Evolutionary conservation across 2,113 vertebrate species (phyloP).

Genomic region (Ancistrus triradiatus): DNA sequence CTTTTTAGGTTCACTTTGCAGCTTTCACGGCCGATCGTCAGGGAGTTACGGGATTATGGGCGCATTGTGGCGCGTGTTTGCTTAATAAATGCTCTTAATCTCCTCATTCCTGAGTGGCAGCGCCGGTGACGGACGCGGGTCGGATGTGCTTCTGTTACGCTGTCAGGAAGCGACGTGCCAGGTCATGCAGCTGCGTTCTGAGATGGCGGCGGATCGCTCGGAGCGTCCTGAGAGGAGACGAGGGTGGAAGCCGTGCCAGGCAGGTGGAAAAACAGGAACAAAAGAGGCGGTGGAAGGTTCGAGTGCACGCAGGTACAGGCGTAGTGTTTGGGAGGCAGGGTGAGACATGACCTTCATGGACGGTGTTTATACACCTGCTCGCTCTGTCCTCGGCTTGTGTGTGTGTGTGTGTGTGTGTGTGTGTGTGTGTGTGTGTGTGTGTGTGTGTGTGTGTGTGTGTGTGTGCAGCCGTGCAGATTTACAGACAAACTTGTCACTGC

Average conservation of each 20-base stretch:
- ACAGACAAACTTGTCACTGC: conserved; percentile 1
- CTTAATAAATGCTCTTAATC: conserved; percentile 1
- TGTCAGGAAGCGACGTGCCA: conserved; percentile 38
- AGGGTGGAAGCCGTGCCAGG: conserved; percentile 35
- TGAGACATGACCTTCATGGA: conserved; percentile 33
- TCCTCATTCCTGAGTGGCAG: conserved; percentile 7
- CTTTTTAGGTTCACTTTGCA: too few species aligned
- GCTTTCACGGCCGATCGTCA: too few species aligned
- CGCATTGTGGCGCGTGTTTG: too few species aligned
- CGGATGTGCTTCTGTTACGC: conserved; percentile 35
- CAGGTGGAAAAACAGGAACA: conserved; percentile 57
- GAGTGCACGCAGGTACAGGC: conserved; percentile 24
- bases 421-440: conserved; percentile 5
- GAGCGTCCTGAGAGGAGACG: conserved; percentile 1
- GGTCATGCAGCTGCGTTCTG: conserved; percentile 46
- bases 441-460: background rate
- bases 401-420: conserved; percentile 13
- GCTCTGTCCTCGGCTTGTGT: conserved; percentile 3
- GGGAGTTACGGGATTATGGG: too few species aligned
- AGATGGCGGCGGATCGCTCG: conserved; percentile 18
- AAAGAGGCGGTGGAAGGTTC: conserved; percentile 38
- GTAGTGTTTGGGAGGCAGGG: conserved; percentile 27
- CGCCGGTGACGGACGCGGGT: conserved; percentile 6
- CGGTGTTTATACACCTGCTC: conserved; percentile 38
- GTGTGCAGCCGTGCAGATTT: too few species aligned